A percentile compares a stretch with the other conserved stretches of the same genome.
Conservation (phyloP, 2,797 vertebrate species). For the Semaprochilodus insignis region DNA sequence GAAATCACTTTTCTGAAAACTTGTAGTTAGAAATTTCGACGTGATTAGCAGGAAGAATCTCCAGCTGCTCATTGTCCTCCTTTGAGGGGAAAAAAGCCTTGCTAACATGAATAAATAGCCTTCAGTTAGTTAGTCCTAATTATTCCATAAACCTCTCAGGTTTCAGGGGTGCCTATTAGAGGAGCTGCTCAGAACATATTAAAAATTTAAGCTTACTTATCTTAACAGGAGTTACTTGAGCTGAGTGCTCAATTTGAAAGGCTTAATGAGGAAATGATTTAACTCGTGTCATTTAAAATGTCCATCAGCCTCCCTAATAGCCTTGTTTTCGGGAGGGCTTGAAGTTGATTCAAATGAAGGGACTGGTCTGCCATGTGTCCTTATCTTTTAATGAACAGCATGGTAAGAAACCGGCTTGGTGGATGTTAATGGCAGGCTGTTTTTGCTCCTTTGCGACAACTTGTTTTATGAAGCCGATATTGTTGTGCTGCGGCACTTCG, state of each 20-base stretch:
- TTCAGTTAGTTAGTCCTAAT: slow-evolving; percentile 60
- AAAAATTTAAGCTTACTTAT: slow-evolving; percentile 65
- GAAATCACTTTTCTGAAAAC: slow-evolving; percentile 23
- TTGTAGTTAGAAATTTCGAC: slow-evolving; percentile 24
- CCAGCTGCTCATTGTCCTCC: slow-evolving; percentile 20
- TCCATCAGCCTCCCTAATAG: slow-evolving; percentile 69
- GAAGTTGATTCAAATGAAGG: slow-evolving; percentile 59
- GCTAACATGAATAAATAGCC: slow-evolving; percentile 55
- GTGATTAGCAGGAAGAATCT: slow-evolving; percentile 39
- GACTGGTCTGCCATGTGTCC: slow-evolving; percentile 59
- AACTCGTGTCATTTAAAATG: slow-evolving; percentile 67
- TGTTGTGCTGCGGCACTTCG: neutral
- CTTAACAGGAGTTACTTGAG: slow-evolving; percentile 58
- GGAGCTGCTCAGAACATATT: slow-evolving; percentile 55
- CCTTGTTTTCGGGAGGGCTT: slow-evolving; percentile 68
- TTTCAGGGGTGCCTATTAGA: slow-evolving; percentile 54
- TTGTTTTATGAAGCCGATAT: slow-evolving; percentile 2
- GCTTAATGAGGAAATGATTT: slow-evolving; percentile 68
- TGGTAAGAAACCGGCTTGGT: slow-evolving; percentile 1
- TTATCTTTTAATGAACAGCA: slow-evolving; percentile 57
- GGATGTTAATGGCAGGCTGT: slow-evolving; percentile 26
- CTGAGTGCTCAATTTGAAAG: slow-evolving; percentile 58
- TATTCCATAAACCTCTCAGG: slow-evolving; percentile 54
- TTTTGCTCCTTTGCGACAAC: neutral
- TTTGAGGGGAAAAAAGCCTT: slow-evolving; percentile 18